Evolutionary conservation across 2,888 invertebrate genomes (phyloP).

Genomic region (Meiosimyza platycephala): DNA sequence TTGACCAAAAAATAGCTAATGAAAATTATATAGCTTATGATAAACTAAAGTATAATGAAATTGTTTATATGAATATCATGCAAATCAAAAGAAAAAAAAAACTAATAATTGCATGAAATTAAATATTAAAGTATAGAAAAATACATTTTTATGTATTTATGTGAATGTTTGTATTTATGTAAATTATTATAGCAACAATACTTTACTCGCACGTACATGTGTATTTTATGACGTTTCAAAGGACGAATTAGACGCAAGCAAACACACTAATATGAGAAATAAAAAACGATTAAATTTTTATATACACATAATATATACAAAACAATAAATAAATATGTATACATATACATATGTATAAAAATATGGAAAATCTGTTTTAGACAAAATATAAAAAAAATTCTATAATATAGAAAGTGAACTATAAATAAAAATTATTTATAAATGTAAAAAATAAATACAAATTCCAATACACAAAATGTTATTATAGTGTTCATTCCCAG

Average conservation of each 20-base stretch:
- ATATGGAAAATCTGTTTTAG: background rate
- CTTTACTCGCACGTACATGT: slow-evolving; percentile 8
- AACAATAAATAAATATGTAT: slow-evolving; percentile 4
- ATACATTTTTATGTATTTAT: slow-evolving; percentile 19
- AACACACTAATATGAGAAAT: background rate
- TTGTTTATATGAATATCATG: background rate
- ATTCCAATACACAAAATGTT: slow-evolving; percentile 14
- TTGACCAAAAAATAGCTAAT: background rate
- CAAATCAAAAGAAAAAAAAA: background rate
- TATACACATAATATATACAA: slow-evolving; percentile 5
- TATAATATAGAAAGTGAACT: background rate
- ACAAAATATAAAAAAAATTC: background rate
- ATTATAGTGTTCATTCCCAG: slow-evolving; percentile 17
- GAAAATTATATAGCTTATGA: background rate
- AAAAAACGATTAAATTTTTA: slow-evolving; percentile 5
- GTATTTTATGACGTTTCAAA: slow-evolving; percentile 10
- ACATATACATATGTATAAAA: background rate
- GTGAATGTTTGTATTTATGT: slow-evolving; percentile 6
- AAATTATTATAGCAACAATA: slow-evolving; percentile 1
- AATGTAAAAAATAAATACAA: slow-evolving; percentile 9
- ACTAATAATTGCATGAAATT: background rate
- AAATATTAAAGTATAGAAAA: slow-evolving; percentile 5
- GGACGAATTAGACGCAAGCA: background rate
- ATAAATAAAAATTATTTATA: background rate
- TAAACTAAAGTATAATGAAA: background rate